phyloP scores from a whole-genome alignment of 1,140 invertebrate species.

The Nylanderia fulva region DNA sequence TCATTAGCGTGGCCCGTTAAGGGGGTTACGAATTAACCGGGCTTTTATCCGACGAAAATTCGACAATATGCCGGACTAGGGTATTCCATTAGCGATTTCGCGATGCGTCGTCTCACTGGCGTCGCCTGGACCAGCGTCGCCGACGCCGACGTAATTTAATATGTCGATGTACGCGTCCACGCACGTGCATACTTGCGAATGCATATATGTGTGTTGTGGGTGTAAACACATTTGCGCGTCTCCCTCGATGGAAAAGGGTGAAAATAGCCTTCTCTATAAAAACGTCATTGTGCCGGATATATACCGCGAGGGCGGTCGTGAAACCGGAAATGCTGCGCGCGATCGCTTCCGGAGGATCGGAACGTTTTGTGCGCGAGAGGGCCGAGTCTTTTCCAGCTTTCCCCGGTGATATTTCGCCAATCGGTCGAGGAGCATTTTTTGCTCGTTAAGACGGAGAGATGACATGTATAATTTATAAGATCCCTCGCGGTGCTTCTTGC shows the following conservation, averaged over 20 bases:
- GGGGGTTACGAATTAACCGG: conserved; percentile 75
- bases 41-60: conserved; percentile 76
- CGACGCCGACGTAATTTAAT: conserved; percentile 74
- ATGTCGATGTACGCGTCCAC: conserved; percentile 58
- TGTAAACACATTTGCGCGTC: conserved; percentile 58
- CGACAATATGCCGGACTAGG: conserved; percentile 77
- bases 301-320: conserved; percentile 39
- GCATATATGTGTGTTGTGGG: background rate
- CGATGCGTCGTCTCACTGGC: conserved; percentile 67
- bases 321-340: conserved; percentile 48
- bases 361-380: conserved; percentile 6
- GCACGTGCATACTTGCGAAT: conserved; percentile 13
- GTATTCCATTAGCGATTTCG: conserved; percentile 82
- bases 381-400: conserved; percentile 7
- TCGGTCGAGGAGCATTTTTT: conserved; percentile 28
- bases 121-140: conserved; percentile 60
- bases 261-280: conserved; percentile 56
- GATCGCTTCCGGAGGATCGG: conserved; percentile 37
- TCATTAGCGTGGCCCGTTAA: conserved; percentile 77
- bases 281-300: conserved; percentile 45
- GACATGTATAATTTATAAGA: conserved; percentile 56
- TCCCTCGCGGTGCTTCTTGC: conserved; percentile 13
- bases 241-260: conserved; percentile 18
- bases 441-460: conserved; percentile 44
- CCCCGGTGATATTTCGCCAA: background rate